Evolutionary conservation across 2,888 invertebrate species (phyloP), one percentile per base, ranked within the genome.

Genomic region (Onchidella celtica): DNA sequence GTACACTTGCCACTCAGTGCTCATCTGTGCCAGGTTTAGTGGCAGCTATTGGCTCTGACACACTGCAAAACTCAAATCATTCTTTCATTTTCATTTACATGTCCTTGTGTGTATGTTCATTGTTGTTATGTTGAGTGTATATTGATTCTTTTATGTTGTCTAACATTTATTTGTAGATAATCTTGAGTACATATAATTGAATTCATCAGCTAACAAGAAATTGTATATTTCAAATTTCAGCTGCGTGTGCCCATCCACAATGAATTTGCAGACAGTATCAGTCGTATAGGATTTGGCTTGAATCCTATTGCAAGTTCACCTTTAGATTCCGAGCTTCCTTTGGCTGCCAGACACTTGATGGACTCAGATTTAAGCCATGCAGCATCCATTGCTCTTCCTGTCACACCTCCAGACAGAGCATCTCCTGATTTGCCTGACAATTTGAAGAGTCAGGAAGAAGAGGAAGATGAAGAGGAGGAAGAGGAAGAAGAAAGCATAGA

Each of bases 261-360:
- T 1, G 36, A 47, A 57, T 72, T 72, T 11, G 11, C 29, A 2
- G 32, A 72, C 32, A n/a, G 47, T 21, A n/a, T 21, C 57, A 57
- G 29, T 47, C 55, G 57, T 34, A 27, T 38, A n/a, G 36, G 36
- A 36, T 73, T 59, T 73, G 73, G 36, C 27, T 77, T 83, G 27
- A 90, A 90, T 86, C 89, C 92, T 2, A 92, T 91, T 65, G 91
- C 91, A 68, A 91, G 92, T 84, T 91, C 91, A 29, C 91, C 91
- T 0, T 86, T 88, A 24, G 92, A 92, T 80, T 86, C 87, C 11
- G 89, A 88, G 73, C 82, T 88, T 55, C 88, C 88, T 2, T 47
- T 32, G 34, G 69, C 72, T 9, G 32, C 57, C 38, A 65, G 55
- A 40, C 68, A 73, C 17, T 69, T 76, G 55, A 57, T 68, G 66